A percentile compares a stretch with the other conserved stretches of the same genome.
phyloP scores from a whole-genome alignment of 2,113 vertebrate genomes.

The Aleadryas rufinucha region DNA sequence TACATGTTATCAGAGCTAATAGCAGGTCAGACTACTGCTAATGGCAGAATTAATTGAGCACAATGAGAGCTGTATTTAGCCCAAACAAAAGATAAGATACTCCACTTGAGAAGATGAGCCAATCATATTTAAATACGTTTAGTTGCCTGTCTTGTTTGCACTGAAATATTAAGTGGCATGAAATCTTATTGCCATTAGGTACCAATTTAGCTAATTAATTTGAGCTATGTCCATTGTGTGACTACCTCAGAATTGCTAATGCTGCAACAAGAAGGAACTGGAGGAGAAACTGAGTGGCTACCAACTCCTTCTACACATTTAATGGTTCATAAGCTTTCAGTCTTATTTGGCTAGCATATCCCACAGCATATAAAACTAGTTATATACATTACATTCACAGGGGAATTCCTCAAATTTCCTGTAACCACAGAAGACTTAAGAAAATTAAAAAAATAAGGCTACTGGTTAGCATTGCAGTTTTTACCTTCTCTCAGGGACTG shows the following conservation, averaged over 20 bases:
- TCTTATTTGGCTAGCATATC: neutral
- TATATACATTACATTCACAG: neutral
- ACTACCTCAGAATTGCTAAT: constrained; percentile 28
- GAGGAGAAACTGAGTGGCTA: neutral
- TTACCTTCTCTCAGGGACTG: neutral
- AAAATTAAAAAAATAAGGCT: neutral
- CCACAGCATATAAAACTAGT: neutral
- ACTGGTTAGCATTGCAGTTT: neutral
- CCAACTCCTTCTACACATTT: neutral
- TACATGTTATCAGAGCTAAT: neutral
- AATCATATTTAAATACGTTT: neutral
- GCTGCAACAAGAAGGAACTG: neutral
- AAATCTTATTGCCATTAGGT: constrained; percentile 1
- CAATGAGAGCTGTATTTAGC: neutral
- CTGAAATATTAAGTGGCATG: constrained; percentile 29
- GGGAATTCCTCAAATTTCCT: neutral
- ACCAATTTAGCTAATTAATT: constrained; percentile 50
- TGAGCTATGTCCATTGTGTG: neutral
- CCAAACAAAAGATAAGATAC: neutral
- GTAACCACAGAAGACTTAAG: neutral
- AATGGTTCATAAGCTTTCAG: constrained; percentile 19
- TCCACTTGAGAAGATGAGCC: neutral
- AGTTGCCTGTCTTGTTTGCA: neutral
- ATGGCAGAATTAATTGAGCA: constrained; percentile 24
- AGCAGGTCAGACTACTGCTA: neutral